phyloP scores from a whole-genome alignment of 2,797 vertebrate species.

The Percopsis omiscomaycus region DNA sequence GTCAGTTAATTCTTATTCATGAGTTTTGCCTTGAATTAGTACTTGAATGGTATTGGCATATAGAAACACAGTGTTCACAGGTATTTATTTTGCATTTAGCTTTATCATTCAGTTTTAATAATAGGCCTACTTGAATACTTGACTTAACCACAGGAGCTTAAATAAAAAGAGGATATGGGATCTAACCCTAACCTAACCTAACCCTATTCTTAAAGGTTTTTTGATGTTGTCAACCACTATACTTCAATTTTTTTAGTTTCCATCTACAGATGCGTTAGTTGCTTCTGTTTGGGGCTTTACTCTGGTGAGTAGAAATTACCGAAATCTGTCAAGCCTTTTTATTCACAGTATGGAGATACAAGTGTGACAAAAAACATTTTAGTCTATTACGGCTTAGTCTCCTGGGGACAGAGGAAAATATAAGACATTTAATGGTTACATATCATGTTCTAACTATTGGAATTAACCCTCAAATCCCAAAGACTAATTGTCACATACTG shows the following conservation, averaged over 20 bases:
- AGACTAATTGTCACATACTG: slow-evolving; percentile 52
- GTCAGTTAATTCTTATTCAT: slow-evolving; percentile 48
- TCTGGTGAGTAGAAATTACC: slow-evolving; percentile 25
- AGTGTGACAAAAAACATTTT: slow-evolving; percentile 26
- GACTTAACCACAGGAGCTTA: too few relatives aligned
- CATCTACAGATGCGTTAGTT: slow-evolving; percentile 2
- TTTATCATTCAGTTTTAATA: not conserved
- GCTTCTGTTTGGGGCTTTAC: slow-evolving; percentile 33
- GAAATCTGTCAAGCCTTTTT: slow-evolving; percentile 39
- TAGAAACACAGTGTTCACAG: slow-evolving; percentile 16
- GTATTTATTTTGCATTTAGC: not conserved
- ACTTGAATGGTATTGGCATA: slow-evolving; percentile 19
- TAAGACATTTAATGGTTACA: slow-evolving; percentile 44
- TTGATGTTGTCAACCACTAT: not conserved
- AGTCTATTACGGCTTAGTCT: slow-evolving; percentile 32
- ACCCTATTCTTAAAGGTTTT: not conserved
- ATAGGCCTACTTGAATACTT: not conserved
- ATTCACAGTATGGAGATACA: slow-evolving; percentile 56
- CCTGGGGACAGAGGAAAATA: slow-evolving; percentile 36
- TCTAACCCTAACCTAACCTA: too few relatives aligned
- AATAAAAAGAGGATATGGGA: too few relatives aligned
- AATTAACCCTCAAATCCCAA: slow-evolving; percentile 54
- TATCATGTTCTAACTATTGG: slow-evolving; percentile 60
- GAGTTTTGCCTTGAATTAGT: slow-evolving; percentile 5
- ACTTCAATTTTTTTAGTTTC: slow-evolving; percentile 1